Conservation (phyloP, 2,113 vertebrate species). For the Tretioscincus oriximinensis region DNA sequence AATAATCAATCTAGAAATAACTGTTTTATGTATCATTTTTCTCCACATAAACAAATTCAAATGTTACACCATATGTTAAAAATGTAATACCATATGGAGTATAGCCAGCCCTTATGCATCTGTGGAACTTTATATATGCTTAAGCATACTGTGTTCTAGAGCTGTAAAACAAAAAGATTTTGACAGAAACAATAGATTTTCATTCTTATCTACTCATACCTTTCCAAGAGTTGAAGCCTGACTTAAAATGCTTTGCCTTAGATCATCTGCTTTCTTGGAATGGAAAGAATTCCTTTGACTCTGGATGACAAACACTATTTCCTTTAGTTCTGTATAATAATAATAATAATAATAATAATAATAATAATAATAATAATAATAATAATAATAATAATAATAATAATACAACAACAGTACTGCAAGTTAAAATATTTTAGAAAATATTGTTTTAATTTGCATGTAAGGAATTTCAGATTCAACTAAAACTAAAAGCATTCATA, state of each 20-base stretch:
- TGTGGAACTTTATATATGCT: neutral
- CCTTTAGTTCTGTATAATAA: slow-evolving; percentile 81
- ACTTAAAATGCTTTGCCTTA: slow-evolving; percentile 78
- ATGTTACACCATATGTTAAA: too few relatives aligned
- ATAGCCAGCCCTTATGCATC: neutral
- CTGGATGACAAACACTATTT: slow-evolving; percentile 92
- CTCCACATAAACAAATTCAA: neutral
- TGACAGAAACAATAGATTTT: neutral
- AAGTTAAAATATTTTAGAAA: neutral
- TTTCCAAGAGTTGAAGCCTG: slow-evolving; percentile 78
- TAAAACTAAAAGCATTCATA: neutral
- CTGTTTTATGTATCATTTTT: neutral
- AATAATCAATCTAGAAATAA: neutral
- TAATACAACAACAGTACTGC: too few relatives aligned
- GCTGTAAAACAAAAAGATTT: slow-evolving; percentile 10
- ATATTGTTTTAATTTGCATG: neutral
- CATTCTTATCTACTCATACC: slow-evolving; percentile 71
- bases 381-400: too few relatives aligned
- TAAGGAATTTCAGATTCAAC: neutral
- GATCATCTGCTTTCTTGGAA: slow-evolving; percentile 81
- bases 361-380: too few relatives aligned
- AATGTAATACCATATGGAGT: neutral
- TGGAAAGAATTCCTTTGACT: slow-evolving; percentile 95
- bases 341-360: neutral
- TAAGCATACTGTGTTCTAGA: neutral